Percentiles rank a stretch among this genome's conserved stretches.
Conservation (phyloP, 2,888 invertebrate species). For the Tiliacea aurago region DNA sequence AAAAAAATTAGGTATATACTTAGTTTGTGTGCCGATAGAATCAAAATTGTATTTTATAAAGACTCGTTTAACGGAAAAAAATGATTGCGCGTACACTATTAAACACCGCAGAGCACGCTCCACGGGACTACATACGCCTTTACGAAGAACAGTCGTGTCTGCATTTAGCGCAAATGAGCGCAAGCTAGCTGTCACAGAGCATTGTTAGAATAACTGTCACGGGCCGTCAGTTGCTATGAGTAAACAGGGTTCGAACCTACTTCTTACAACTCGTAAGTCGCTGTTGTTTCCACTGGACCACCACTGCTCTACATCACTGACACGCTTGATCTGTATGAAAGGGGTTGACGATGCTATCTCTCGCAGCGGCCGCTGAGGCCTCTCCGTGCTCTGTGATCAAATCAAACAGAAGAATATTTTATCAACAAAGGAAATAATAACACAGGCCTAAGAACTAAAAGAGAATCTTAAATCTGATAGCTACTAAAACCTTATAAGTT, state of each 20-base stretch:
- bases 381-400: background rate
- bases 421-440: conserved; percentile 1
- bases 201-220: background rate
- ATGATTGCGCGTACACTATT: background rate
- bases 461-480: conserved; percentile 12
- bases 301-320: background rate
- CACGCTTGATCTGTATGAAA: background rate
- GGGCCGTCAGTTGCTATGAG: background rate
- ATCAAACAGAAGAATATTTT: background rate
- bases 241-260: too few species aligned
- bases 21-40: background rate
- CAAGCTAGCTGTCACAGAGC: background rate
- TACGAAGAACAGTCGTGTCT: background rate
- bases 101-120: background rate
- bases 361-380: too few species aligned
- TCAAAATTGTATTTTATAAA: background rate
- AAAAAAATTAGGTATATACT: too few species aligned
- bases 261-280: too few species aligned
- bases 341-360: background rate
- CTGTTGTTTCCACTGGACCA: too few species aligned
- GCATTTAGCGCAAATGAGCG: background rate
- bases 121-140: background rate
- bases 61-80: background rate
- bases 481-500: conserved; percentile 46
- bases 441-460: background rate